Conservation (phyloP, 2,113 vertebrate genomes). For the Zosterops japonicus region DNA sequence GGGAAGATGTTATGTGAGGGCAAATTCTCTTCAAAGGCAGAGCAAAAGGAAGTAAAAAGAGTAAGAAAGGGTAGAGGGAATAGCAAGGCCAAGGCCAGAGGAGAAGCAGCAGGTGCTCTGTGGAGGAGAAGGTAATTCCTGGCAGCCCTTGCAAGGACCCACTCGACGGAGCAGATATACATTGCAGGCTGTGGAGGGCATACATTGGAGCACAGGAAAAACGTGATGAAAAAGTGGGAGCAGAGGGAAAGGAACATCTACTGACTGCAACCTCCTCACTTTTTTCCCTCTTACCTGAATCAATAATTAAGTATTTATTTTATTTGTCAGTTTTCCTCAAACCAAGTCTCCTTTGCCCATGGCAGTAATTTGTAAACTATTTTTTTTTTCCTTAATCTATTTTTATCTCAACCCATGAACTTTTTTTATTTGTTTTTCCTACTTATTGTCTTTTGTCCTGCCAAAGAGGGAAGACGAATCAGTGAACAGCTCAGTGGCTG, state of each 20-base stretch:
- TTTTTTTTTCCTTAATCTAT: neutral
- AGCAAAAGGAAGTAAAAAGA: neutral
- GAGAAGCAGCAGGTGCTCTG: neutral
- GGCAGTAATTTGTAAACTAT: neutral
- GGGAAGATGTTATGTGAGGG: too few relatives aligned
- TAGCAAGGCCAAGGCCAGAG: neutral
- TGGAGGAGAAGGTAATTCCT: neutral
- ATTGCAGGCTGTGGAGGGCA: neutral
- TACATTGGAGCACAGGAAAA: neutral
- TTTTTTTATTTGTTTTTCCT: neutral
- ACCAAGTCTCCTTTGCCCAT: neutral
- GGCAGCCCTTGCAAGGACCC: neutral
- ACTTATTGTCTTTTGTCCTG: neutral
- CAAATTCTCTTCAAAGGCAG: neutral
- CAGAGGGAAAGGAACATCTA: neutral
- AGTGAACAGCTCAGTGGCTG: neutral
- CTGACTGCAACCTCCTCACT: neutral
- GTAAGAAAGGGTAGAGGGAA: neutral
- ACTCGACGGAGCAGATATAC: accelerated
- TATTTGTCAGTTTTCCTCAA: neutral
- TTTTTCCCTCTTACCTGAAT: neutral
- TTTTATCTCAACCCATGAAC: neutral
- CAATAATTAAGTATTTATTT: neutral
- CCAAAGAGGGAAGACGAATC: neutral
- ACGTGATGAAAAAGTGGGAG: neutral